These are phyloP conservation scores for Boleophthalmus pectinirostris DNA, from an alignment of 2,113 vertebrate species.

Conservation along the genomic window DNA sequence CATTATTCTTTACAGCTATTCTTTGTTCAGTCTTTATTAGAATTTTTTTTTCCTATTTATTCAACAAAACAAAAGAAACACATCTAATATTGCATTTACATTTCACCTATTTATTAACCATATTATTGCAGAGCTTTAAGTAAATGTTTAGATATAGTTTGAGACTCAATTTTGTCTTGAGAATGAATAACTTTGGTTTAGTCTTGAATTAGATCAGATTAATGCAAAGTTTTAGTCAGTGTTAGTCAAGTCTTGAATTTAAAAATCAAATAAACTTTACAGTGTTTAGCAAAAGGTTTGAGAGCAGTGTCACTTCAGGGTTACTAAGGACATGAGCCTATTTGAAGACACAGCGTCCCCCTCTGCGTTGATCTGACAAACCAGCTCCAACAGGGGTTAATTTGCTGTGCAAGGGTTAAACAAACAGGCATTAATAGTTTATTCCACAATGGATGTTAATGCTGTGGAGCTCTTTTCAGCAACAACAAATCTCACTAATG, in stretches of 20 bases:
- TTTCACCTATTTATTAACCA: no score
- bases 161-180: no score
- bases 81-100: no score
- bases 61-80: no score
- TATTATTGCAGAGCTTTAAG: no score
- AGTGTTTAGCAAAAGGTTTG: background rate
- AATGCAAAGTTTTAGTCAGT: no score
- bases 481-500: conserved; percentile 7
- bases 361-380: conserved; percentile 63
- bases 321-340: conserved; percentile 4
- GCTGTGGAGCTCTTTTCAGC: background rate
- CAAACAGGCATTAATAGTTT: conserved; percentile 77
- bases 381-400: conserved; percentile 86
- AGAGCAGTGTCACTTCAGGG: background rate
- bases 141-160: no score
- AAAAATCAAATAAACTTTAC: background rate
- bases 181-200: no score
- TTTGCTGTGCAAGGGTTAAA: conserved; percentile 87
- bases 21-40: no score
- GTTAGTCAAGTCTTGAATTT: background rate
- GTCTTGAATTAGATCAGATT: no score
- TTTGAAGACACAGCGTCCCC: background rate
- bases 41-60: no score
- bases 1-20: no score
- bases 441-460: conserved; percentile 18